phyloP scores from a whole-genome alignment of 2,113 vertebrate species.

The Platysternon megacephalum region DNA sequence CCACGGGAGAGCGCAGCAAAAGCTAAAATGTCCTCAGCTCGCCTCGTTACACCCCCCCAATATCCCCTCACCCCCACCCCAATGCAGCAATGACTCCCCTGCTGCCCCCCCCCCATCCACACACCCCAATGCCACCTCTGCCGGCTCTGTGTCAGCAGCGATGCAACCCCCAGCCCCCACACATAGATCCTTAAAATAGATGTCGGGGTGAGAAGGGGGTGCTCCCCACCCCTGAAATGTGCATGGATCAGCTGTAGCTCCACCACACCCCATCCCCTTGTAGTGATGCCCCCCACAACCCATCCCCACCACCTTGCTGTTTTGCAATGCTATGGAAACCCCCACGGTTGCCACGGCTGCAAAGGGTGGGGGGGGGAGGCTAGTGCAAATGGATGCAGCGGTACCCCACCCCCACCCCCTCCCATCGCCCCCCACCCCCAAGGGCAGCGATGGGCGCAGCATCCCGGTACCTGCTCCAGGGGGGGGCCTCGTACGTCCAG shows the following conservation, averaged over 20 bases:
- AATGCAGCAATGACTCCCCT: neutral
- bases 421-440: neutral
- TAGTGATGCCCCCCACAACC: neutral
- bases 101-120: neutral
- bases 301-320: neutral
- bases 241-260: neutral
- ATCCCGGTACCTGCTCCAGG: neutral
- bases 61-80: neutral
- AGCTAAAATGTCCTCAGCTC: neutral
- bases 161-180: neutral
- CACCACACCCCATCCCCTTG: neutral
- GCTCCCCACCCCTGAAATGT: neutral
- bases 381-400: neutral
- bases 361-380: neutral
- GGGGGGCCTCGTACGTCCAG: neutral
- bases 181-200: neutral
- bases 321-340: neutral
- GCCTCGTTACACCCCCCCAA: neutral
- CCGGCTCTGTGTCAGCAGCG: neutral
- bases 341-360: neutral
- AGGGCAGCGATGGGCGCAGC: neutral
- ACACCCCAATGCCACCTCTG: neutral
- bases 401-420: neutral
- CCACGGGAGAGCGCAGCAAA: neutral
- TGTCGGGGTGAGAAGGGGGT: neutral